Evolutionary conservation across 2,888 invertebrate genomes (phyloP), one percentile per base, ranked within the genome.

Genomic region (Plemyria rubiginata): DNA sequence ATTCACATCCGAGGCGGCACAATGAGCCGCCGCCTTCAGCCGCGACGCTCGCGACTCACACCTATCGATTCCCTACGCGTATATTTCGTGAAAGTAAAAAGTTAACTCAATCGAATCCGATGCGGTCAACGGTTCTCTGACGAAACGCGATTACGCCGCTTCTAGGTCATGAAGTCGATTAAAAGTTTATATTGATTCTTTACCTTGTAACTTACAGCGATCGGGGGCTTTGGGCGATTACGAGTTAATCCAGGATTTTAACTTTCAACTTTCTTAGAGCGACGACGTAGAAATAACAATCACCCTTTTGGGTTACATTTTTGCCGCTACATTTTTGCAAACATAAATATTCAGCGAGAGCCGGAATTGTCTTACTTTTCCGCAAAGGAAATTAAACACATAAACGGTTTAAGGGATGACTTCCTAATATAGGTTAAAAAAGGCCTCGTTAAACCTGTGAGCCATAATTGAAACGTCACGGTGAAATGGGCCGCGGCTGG

Each of bases 71-170:
- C 86, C 50, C 73, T 72, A 68, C 82, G 78, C 80, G 80, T 79
- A 84, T 84, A 78, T 85, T 82, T 80, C 85, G 86, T 87, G 85
- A 87, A 87, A 88, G 84, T 88, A 85, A 90, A 90, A 90, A 89
- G 81, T 89, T 87, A 86, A 87, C 88, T 84, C 89, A 84, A 87
- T 87, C 86, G 84, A 87, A 87, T 87, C 78, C 85, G 85, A 84
- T 88, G 87, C 88, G 87, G 88, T 84, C 87, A 82, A 84, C 80
- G 82, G 75, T 81, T 82, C 77, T 72, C 78, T 77, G 78, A 75
- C 73, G 76, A 81, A 84, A 85, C 87, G 84, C 85, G 82, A 84
- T 81, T 77, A 79, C 76, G 74, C 79, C 76, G 74, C 79, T 85
- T 87, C 84, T 88, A 85, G 89, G 86, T 86, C 90, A 84, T 83